Conservation (phyloP, 2,797 vertebrate species). For the Cetoscarus ocellatus region DNA sequence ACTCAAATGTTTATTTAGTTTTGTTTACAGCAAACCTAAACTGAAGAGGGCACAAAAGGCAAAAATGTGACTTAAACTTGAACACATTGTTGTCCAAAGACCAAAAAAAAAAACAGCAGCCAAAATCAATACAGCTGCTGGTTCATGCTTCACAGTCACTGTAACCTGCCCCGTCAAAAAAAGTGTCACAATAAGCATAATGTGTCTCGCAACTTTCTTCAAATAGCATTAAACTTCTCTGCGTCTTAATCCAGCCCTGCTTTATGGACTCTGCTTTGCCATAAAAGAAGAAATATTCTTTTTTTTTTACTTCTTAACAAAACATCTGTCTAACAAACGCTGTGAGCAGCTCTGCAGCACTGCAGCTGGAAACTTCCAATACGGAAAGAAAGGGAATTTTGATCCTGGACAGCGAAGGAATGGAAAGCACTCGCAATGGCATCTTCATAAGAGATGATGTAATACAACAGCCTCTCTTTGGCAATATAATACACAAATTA, state of each 20-base stretch:
- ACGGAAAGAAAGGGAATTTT: constrained; percentile 62
- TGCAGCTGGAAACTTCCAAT: constrained; percentile 69
- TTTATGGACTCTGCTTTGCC: constrained; percentile 56
- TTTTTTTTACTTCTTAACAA: constrained; percentile 30
- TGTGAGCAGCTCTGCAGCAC: constrained; percentile 36
- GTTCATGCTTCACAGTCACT: constrained; percentile 23
- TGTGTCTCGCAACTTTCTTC: constrained; percentile 30
- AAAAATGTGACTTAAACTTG: too few species aligned
- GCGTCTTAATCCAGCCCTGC: constrained; percentile 55
- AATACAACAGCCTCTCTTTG: constrained; percentile 30
- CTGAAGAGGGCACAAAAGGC: too few species aligned
- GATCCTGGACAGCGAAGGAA: constrained; percentile 61
- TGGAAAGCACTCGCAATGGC: constrained; percentile 68
- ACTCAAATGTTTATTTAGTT: too few species aligned
- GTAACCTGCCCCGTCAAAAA: constrained; percentile 27
- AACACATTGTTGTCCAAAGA: too few species aligned
- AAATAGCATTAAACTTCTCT: constrained; percentile 31
- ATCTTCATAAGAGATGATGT: constrained; percentile 58
- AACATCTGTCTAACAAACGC: constrained; percentile 76
- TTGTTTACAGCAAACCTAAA: too few species aligned
- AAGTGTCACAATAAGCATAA: constrained; percentile 28
- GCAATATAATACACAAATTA: constrained; percentile 20
- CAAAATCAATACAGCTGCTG: neutral
- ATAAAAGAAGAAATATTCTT: constrained; percentile 33
- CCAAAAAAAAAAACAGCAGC: too few species aligned